A percentile compares a stretch with the other conserved stretches of the same genome.
phyloP scores from a whole-genome alignment of 2,888 invertebrate species.

The Diarsia brunnea region DNA sequence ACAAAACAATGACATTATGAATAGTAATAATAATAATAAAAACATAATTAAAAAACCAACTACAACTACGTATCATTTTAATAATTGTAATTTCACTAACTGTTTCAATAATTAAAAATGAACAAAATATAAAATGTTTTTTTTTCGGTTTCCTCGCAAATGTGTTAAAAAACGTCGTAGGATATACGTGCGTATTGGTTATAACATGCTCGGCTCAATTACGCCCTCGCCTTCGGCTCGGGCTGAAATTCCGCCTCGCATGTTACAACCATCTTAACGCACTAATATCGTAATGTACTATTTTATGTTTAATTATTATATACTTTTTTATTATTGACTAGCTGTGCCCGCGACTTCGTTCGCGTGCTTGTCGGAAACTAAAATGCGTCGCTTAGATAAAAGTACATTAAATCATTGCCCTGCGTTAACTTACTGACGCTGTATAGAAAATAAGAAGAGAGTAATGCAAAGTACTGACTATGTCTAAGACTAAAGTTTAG shows the following conservation, averaged over 20 bases:
- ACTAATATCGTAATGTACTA: not conserved
- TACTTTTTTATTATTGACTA: too few species aligned
- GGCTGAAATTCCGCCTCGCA: not conserved
- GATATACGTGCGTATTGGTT: not conserved
- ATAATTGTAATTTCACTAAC: constrained; percentile 2
- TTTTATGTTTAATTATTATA: too few species aligned
- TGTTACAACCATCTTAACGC: not conserved
- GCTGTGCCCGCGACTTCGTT: too few species aligned
- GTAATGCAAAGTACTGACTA: too few species aligned
- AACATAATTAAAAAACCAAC: not conserved
- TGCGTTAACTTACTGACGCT: too few species aligned
- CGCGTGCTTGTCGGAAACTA: too few species aligned
- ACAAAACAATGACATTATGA: not conserved
- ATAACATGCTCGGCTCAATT: not conserved
- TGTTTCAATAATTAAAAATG: constrained; percentile 5
- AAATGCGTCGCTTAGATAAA: too few species aligned
- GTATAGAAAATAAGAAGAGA: too few species aligned
- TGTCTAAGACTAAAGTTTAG: too few species aligned
- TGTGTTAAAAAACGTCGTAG: not conserved
- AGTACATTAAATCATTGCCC: too few species aligned
- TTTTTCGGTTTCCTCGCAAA: not conserved
- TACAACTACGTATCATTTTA: not conserved
- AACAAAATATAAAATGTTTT: not conserved
- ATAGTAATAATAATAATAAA: not conserved
- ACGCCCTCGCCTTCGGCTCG: constrained; percentile 5